These are phyloP conservation scores for Myzus persicae DNA, from an alignment of 1,140 invertebrate species.

Conservation along the genomic window DNA sequence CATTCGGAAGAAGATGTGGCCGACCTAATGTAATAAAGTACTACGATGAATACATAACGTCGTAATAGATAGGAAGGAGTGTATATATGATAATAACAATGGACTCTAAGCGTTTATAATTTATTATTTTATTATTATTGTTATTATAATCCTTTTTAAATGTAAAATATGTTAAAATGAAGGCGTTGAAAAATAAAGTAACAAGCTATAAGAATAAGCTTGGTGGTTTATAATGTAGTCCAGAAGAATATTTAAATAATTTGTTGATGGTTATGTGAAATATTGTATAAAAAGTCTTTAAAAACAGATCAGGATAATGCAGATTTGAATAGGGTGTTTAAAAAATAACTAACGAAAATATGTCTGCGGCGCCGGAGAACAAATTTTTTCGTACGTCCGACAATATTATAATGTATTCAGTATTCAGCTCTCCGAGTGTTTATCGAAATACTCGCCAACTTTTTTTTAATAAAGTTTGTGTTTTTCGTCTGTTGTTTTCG, in stretches of 20 bases:
- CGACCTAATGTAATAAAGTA: neutral
- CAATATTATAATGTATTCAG: slow-evolving; percentile 33
- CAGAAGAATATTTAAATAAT: slow-evolving; percentile 23
- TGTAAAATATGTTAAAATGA: slow-evolving; percentile 28
- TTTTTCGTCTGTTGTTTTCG: slow-evolving; percentile 1
- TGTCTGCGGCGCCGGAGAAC: neutral
- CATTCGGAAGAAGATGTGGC: neutral
- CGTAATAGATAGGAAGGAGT: neutral
- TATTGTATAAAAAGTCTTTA: slow-evolving; percentile 39
- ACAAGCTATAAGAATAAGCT: neutral
- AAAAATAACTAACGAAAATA: slow-evolving; percentile 28
- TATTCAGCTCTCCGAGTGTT: slow-evolving; percentile 20
- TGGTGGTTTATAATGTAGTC: neutral
- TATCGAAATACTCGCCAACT: neutral
- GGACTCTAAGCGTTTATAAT: neutral
- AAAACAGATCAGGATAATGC: slow-evolving; percentile 44
- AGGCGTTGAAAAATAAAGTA: slow-evolving; percentile 33
- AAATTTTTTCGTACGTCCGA: neutral
- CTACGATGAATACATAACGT: neutral
- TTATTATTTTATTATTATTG: slow-evolving; percentile 19
- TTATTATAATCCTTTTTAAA: slow-evolving; percentile 25
- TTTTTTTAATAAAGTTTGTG: slow-evolving; percentile 49
- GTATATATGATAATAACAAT: slow-evolving; percentile 39
- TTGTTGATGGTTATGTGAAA: neutral
- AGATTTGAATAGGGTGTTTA: neutral